phyloP scores from a whole-genome alignment of 2,797 vertebrate species.

The Pachyuromys duprasi region DNA sequence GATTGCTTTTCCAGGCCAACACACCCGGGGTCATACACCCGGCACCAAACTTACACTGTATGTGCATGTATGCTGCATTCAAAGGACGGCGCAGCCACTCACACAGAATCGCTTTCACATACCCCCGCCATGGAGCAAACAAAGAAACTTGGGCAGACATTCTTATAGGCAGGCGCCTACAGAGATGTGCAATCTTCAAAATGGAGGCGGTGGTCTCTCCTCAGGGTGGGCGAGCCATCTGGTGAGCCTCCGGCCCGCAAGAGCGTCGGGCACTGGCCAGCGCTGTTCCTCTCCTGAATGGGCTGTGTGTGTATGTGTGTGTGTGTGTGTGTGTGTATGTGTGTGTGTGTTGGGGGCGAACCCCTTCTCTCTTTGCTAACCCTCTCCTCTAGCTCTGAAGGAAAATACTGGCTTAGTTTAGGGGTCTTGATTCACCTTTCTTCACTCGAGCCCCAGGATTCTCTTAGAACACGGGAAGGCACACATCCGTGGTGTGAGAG shows the following conservation, averaged over 20 bases:
- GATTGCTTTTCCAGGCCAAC: not conserved
- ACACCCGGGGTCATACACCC: not conserved
- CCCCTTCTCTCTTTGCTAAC: not conserved
- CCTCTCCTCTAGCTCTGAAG: conserved; percentile 23
- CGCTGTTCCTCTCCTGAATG: not conserved
- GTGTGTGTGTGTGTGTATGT: not conserved
- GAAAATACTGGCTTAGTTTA: conserved; percentile 3
- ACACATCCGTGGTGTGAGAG: not conserved
- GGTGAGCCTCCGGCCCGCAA: not conserved
- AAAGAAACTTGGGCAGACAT: conserved; percentile 77
- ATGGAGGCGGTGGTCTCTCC: conserved; percentile 71
- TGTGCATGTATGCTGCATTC: not conserved
- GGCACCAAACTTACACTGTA: conserved; percentile 14
- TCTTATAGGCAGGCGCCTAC: conserved; percentile 70
- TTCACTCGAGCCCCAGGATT: not conserved
- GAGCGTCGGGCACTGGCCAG: not conserved
- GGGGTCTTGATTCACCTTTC: not conserved
- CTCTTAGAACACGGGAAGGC: not conserved
- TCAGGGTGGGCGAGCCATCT: not conserved
- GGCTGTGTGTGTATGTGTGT: not conserved
- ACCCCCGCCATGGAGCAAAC: conserved; percentile 55
- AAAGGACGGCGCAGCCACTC: not conserved
- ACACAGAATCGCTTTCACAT: not conserved
- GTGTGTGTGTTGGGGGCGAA: conserved; percentile 7
- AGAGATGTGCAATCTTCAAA: conserved; percentile 64